Conservation (phyloP, 2,888 invertebrate genomes). For the Amiota communis region DNA sequence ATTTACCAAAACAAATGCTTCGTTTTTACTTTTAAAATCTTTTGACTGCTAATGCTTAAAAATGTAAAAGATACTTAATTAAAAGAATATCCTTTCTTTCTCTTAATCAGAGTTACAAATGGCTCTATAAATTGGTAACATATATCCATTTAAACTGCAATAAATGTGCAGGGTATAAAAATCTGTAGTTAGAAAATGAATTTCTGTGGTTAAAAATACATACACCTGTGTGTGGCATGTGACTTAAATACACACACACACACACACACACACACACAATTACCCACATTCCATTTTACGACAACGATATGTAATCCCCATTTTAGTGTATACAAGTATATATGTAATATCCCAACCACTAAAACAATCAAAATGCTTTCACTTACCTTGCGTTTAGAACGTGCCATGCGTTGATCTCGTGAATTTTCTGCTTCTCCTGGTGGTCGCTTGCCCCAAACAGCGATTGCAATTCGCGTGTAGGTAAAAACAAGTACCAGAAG, state of each 20-base stretch:
- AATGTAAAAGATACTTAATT: too few relatives aligned
- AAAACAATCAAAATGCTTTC: neutral
- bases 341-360: too few relatives aligned
- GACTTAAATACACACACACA: neutral
- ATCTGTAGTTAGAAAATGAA: slow-evolving; percentile 47
- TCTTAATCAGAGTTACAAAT: too few relatives aligned
- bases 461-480: slow-evolving; percentile 87
- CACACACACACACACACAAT: neutral
- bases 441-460: slow-evolving; percentile 89
- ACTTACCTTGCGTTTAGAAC: slow-evolving; percentile 89
- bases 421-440: slow-evolving; percentile 91
- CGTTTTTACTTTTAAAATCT: too few relatives aligned
- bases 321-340: neutral
- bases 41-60: too few relatives aligned
- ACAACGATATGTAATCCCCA: too few relatives aligned
- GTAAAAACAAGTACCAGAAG: slow-evolving; percentile 86
- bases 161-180: neutral
- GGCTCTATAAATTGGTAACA: too few relatives aligned
- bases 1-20: too few relatives aligned
- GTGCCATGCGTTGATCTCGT: slow-evolving; percentile 86
- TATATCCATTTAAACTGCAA: neutral
- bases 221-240: neutral
- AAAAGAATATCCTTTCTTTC: too few relatives aligned
- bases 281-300: too few relatives aligned
- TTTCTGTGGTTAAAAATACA: slow-evolving; percentile 57